These are phyloP conservation scores for Stomatorhinus ivindoensis DNA, from an alignment of 2,113 vertebrate species.

Conservation along the genomic window DNA sequence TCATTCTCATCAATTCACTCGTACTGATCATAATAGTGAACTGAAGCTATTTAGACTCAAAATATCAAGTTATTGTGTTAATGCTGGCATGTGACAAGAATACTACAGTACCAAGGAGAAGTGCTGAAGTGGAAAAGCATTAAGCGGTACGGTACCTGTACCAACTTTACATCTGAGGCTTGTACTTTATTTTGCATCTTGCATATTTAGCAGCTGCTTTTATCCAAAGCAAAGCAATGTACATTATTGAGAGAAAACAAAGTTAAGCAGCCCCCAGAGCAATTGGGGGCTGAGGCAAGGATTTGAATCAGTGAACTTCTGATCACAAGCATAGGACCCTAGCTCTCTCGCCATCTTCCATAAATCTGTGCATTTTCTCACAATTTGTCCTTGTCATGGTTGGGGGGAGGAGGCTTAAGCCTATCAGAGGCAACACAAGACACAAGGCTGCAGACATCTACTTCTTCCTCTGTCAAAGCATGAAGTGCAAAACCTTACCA, in stretches of 20 bases:
- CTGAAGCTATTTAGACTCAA: not conserved
- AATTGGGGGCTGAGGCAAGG: not conserved
- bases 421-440: not conserved
- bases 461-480: not conserved
- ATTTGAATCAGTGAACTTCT: not conserved
- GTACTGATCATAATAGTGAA: not conserved
- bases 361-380: not conserved
- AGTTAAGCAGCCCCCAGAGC: not conserved
- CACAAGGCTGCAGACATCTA: not conserved
- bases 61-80: not conserved
- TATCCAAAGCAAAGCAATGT: not conserved
- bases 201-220: not conserved
- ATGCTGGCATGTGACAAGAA: not conserved
- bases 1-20: not conserved
- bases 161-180: not conserved
- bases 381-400: not conserved
- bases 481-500: not conserved
- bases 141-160: not conserved
- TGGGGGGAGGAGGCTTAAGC: not conserved
- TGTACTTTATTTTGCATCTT: not conserved
- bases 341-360: not conserved
- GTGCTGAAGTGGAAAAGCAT: not conserved
- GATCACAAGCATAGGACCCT: not conserved
- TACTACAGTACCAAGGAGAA: not conserved
- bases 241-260: not conserved